Base-by-base conservation (phyloP, 30 jellyfish, hydroid and myxozoan species). In the Calvadosia cruxmelitensis region DNA sequence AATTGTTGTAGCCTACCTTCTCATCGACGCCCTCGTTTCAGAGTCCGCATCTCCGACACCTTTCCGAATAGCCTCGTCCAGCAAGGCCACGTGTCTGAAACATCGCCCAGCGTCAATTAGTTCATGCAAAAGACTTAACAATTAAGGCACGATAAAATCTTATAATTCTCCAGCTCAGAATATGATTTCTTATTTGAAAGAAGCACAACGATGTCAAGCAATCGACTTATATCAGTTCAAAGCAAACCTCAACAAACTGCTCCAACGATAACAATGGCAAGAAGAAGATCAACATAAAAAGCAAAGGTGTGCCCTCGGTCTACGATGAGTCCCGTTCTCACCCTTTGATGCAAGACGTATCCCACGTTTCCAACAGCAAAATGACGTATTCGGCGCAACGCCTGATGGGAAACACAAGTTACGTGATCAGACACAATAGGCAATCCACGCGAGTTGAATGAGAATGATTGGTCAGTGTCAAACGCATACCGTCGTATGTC, bases 1-100 rank as follows among this genome's bases (percentile, higher is more conserved):
- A 42, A 10, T 42, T 42, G 57, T 10, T 42, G 20, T 42, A 20
- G 26, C 77, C 2, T 72, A 80, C 93, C 93, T 78, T 50, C 98
- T 68, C 64, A 89, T 81, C 50, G 95, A 95, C 35, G 98, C 98
- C 27, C 98, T 67, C 16, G 98, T 89, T 63, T 89, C 98, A 2
- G 98, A 77, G 78, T 89, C 98, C 12, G 95, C 95, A 78, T 89
- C 98, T 29, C 84, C 71, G 31, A 89, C 77, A 1, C 98, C 98
- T 64, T 89, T 89, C 30, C 94, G 67, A 28, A 89, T 72, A 20
- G 95, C 95, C 69, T 89, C 98, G 74, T 89, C 98, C 28, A 89
- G 48, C 32, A 89, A 67, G 1, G 92, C 52, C 16, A 78, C 94
- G 31, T 89, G 93, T 36, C 98, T 89, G 61, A 62, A 66, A n/a